Evolutionary conservation across 2,888 invertebrate species (phyloP), one percentile per base, ranked within the genome.

Genomic region (Zelleria hepariella): DNA sequence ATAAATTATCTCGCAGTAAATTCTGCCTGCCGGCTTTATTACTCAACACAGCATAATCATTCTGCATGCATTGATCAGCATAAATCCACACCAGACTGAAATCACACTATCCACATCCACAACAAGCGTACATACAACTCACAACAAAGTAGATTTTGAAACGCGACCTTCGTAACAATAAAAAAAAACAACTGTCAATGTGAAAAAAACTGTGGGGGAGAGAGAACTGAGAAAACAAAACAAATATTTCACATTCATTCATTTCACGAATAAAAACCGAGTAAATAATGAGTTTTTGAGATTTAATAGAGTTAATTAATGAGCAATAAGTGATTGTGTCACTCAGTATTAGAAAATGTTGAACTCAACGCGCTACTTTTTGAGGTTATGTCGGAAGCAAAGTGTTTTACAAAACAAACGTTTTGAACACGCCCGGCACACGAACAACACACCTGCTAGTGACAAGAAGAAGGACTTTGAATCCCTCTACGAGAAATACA

Each of bases 371-470:
- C 75, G 71, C 59, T 73, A 69, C 52, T 64, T 82, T 77, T 83
- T 82, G 68, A 86, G 86, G 86, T 86, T 89, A 85, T 77, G 74
- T 75, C 73, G 75, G 52, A 71, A 69, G 62, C 75, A 73, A 64
- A 71, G 62, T 66, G 57, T 73, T 66, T 66, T 73, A 58, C 70
- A 69, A 68, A 73, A 58, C n/a, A 59, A 72, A 61, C 67, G 71
- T 64, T 74, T 68, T 47, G 75, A 70, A 58, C 74, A 75, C 61
- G 63, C 65, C 42, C 66, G 68, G 21, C 63, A 72, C 2, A 67
- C 69, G 47, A 71, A 67, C 61, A 67, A 66, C 47, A 51, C 55
- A 15, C 63, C 66, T 23, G 71, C 68, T 58, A 58, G 62, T 7
- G 58, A 60, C 24, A 68, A 68, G 49, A 64, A 60, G 7, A 74